Evolutionary conservation across 2,113 vertebrate species (phyloP).

Genomic region (Tenrec ecaudatus): DNA sequence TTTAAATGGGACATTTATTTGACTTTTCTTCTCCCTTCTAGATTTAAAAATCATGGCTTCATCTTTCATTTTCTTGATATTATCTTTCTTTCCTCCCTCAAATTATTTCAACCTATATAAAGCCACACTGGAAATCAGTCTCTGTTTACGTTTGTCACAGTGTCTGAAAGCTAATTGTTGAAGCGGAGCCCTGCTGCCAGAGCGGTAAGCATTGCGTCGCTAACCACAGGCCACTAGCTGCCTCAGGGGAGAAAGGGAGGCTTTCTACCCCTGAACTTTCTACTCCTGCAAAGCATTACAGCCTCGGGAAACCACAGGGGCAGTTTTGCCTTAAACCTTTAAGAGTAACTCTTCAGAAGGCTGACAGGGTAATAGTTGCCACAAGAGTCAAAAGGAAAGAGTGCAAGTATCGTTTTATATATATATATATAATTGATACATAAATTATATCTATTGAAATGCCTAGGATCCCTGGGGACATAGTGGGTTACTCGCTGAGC

Average conservation of each 20-base stretch:
- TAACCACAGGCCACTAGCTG: too few relatives aligned
- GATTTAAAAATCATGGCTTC: not conserved
- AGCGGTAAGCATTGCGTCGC: too few relatives aligned
- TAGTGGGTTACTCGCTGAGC: too few relatives aligned
- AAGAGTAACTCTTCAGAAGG: too few relatives aligned
- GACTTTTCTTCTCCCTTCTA: not conserved
- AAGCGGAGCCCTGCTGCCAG: not conserved
- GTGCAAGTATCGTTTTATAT: not conserved
- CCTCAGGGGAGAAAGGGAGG: too few relatives aligned
- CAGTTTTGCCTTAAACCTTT: too few relatives aligned
- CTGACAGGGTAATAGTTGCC: not conserved
- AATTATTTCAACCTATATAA: not conserved
- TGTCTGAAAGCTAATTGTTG: not conserved
- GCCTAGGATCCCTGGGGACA: too few relatives aligned
- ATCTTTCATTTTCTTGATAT: not conserved
- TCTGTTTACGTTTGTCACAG: not conserved
- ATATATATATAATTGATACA: not conserved
- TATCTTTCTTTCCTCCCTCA: not conserved
- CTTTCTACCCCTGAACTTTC: too few relatives aligned
- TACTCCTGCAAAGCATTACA: too few relatives aligned
- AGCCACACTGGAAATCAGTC: not conserved
- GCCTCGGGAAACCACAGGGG: too few relatives aligned
- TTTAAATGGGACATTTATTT: not conserved
- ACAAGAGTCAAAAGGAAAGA: not conserved
- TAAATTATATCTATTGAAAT: not conserved